Evolutionary conservation across 2,797 vertebrate genomes (phyloP).

Genomic region (Glyptemys insculpta): DNA sequence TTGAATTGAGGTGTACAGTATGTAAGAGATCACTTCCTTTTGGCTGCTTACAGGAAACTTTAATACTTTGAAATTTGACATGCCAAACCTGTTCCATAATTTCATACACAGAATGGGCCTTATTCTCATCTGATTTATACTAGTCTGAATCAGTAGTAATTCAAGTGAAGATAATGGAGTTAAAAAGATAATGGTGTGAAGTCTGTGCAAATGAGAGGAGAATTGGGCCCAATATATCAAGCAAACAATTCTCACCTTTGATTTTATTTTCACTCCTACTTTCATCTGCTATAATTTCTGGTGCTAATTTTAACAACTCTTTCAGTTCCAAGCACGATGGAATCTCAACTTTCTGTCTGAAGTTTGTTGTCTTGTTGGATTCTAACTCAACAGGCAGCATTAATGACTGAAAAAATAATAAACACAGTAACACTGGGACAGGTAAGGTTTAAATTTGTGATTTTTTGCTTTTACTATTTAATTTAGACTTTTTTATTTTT

Average conservation of each 20-base stretch:
- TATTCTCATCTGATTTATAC: neutral
- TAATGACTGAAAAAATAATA: constrained; percentile 81
- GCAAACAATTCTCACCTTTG: constrained; percentile 77
- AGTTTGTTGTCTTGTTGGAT: constrained; percentile 20
- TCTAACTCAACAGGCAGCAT: constrained; percentile 80
- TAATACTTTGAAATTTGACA: neutral
- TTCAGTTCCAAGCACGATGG: constrained; percentile 67
- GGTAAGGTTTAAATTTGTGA: neutral
- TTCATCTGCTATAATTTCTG: constrained; percentile 76
- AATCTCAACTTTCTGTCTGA: constrained; percentile 33
- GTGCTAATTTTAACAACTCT: constrained; percentile 70
- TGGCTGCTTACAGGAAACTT: neutral
- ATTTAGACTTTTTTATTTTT: neutral
- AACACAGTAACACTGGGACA: neutral
- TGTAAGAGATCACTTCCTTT: neutral
- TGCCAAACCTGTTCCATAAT: neutral
- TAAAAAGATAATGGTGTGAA: neutral
- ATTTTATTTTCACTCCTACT: constrained; percentile 74
- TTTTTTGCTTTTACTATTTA: neutral
- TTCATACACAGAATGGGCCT: neutral
- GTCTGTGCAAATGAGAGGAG: neutral
- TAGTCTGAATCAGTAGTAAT: neutral
- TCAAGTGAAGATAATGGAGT: neutral
- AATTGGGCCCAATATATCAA: neutral
- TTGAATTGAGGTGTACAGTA: neutral